These are phyloP conservation scores for Antheraea assamensis DNA, from an alignment of 2,888 invertebrate genomes.

Conservation along the genomic window DNA sequence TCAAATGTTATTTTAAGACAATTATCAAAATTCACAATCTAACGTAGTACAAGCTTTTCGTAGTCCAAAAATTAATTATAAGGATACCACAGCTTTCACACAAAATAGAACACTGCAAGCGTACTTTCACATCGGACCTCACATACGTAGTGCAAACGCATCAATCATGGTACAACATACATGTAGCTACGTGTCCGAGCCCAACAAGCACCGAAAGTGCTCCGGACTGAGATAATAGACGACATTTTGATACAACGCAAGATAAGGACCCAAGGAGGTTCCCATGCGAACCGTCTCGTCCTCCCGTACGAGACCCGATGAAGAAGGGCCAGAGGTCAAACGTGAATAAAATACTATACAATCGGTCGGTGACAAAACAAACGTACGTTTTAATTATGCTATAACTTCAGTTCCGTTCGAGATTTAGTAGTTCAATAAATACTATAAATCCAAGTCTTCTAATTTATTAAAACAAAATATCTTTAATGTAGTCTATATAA, in stretches of 20 bases:
- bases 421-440: constrained; percentile 20
- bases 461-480: not conserved
- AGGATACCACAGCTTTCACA: constrained; percentile 17
- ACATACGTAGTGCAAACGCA: constrained; percentile 62
- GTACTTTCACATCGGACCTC: constrained; percentile 60
- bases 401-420: constrained; percentile 14
- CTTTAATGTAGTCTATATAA: not conserved
- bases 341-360: constrained; percentile 59
- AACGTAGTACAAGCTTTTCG: not conserved
- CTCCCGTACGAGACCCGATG: constrained; percentile 47
- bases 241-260: constrained; percentile 78
- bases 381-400: constrained; percentile 14
- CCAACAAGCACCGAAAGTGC: constrained; percentile 75
- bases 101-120: constrained; percentile 35
- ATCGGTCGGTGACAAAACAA: constrained; percentile 25
- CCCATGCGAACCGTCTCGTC: constrained; percentile 70
- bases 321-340: constrained; percentile 66
- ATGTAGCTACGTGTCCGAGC: constrained; percentile 66
- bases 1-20: not conserved
- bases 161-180: constrained; percentile 76
- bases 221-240: constrained; percentile 77
- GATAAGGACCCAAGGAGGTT: constrained; percentile 73
- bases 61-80: not conserved
- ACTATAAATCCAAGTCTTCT: not conserved
- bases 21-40: not conserved